phyloP scores from a whole-genome alignment of 2,113 vertebrate genomes.

The Lonchura striata region DNA sequence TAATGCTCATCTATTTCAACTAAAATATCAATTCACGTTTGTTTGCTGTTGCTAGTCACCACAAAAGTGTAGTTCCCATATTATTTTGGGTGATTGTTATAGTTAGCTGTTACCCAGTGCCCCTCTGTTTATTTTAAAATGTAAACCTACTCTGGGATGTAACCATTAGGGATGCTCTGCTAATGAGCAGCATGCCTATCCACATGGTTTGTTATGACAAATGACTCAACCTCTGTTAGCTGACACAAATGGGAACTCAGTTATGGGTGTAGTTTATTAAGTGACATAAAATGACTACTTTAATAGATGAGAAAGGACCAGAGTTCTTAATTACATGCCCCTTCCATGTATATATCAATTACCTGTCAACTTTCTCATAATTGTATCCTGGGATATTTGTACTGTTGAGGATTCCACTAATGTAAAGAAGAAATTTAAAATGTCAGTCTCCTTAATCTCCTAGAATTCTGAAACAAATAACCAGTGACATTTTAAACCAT shows the following conservation, averaged over 20 bases:
- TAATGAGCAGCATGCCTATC: not conserved
- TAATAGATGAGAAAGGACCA: not conserved
- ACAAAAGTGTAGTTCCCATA: not conserved
- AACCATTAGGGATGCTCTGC: conserved; percentile 13
- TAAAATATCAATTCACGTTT: not conserved
- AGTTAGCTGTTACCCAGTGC: conserved; percentile 2
- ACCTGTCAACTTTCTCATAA: not conserved
- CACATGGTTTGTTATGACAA: not conserved
- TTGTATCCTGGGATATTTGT: not conserved
- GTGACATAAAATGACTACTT: not conserved
- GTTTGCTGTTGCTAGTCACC: not conserved
- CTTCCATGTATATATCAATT: not conserved
- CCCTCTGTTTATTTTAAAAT: conserved; percentile 54
- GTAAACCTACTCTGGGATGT: conserved; percentile 52
- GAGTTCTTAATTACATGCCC: not conserved
- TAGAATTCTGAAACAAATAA: not conserved
- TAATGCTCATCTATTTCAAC: not conserved
- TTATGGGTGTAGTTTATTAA: not conserved
- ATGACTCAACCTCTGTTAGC: not conserved
- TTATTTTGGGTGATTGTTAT: not conserved
- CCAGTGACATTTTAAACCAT: not conserved
- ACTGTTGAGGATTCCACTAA: not conserved
- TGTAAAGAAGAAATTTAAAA: not conserved
- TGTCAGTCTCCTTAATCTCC: not conserved
- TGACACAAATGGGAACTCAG: not conserved